A percentile compares a stretch with the other conserved stretches of the same genome.
Evolutionary conservation across 2,113 vertebrate species (phyloP).

Genomic region (Phalacrocorax brasilianus): DNA sequence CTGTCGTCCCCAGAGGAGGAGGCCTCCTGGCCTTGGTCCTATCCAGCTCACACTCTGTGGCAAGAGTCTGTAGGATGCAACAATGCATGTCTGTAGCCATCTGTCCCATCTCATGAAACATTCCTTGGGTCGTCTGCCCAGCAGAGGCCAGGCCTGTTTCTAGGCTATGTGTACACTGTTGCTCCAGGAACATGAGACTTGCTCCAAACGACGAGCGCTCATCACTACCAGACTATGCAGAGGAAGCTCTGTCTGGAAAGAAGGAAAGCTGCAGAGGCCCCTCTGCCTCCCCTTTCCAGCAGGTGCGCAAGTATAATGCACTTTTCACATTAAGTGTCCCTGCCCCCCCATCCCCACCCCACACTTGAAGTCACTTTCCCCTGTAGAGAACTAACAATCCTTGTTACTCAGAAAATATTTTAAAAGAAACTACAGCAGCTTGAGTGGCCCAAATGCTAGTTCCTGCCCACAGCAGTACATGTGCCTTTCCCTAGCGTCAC

Average conservation of each 20-base stretch:
- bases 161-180: neutral
- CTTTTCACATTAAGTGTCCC: slow-evolving; percentile 73
- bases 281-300: slow-evolving; percentile 62
- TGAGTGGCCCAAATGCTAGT: slow-evolving; percentile 55
- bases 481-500: slow-evolving; percentile 72
- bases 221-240: slow-evolving; percentile 75
- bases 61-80: slow-evolving; percentile 55
- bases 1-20: slow-evolving; percentile 26
- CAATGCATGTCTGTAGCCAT: slow-evolving; percentile 53
- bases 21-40: neutral
- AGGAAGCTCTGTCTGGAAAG: slow-evolving; percentile 67
- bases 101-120: slow-evolving; percentile 19
- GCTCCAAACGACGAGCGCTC: slow-evolving; percentile 17
- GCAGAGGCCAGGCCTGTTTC: slow-evolving; percentile 17
- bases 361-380: slow-evolving; percentile 49
- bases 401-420: slow-evolving; percentile 51
- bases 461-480: slow-evolving; percentile 61
- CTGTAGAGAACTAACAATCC: slow-evolving; percentile 58
- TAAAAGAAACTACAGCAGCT: slow-evolving; percentile 62
- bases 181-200: slow-evolving; percentile 5
- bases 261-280: slow-evolving; percentile 28
- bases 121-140: slow-evolving; percentile 12
- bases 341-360: neutral
- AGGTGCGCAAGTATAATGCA: slow-evolving; percentile 70
- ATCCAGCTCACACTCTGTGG: neutral